A percentile compares a stretch with the other conserved stretches of the same genome.
These are phyloP conservation scores for Pantherophis vulpinus DNA, from an alignment of 2,797 vertebrate genomes.

Conservation along the genomic window DNA sequence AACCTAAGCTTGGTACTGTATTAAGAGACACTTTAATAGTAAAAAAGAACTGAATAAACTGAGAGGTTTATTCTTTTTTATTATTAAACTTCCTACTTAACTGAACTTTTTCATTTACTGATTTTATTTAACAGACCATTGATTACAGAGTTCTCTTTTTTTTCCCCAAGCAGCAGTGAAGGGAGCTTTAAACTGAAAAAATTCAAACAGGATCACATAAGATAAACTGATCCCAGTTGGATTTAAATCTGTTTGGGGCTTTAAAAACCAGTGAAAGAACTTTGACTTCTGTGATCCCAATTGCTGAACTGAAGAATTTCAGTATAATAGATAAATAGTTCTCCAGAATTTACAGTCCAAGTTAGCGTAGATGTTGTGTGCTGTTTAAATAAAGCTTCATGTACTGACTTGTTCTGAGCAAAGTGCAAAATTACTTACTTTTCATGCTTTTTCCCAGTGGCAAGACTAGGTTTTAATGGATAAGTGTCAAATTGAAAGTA, in stretches of 20 bases:
- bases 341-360: not conserved
- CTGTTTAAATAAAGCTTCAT: not conserved
- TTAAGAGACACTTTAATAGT: not conserved
- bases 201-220: not conserved
- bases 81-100: not conserved
- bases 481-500: not conserved
- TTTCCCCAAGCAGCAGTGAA: not conserved
- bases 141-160: not conserved
- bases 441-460: not conserved
- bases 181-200: not conserved
- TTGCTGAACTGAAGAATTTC: not conserved
- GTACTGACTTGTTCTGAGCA: not conserved
- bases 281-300: not conserved
- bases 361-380: not conserved
- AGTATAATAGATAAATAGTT: not conserved
- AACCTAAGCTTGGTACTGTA: not conserved
- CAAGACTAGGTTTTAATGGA: not conserved
- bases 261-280: not conserved
- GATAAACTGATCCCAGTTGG: not conserved
- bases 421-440: not conserved
- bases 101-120: not conserved
- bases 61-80: not conserved
- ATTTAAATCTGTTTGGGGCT: not conserved
- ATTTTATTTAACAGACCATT: not conserved
- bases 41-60: not conserved